Conservation (phyloP, 2,888 invertebrate genomes). For the Nemotelus nigrinus region DNA sequence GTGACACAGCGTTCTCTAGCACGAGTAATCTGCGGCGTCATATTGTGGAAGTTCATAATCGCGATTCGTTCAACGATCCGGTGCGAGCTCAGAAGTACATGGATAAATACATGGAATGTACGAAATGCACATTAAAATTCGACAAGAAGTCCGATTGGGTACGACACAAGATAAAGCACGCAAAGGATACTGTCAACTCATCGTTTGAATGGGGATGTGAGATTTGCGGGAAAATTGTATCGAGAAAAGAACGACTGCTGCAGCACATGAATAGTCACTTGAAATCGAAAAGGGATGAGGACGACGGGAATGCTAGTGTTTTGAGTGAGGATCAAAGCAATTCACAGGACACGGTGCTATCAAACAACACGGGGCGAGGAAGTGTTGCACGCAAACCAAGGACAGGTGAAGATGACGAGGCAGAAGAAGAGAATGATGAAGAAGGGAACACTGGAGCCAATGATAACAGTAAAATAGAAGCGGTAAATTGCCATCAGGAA, state of each 20-base stretch:
- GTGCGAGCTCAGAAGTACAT: conserved; percentile 60
- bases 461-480: neutral
- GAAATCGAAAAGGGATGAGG: conserved; percentile 55
- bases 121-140: conserved; percentile 61
- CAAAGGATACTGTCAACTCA: conserved; percentile 61
- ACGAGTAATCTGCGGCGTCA: conserved; percentile 64
- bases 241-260: conserved; percentile 63
- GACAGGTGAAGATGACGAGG: conserved; percentile 44
- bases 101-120: conserved; percentile 61
- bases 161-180: conserved; percentile 63
- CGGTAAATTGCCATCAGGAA: neutral
- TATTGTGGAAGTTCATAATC: conserved; percentile 63
- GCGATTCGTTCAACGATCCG: conserved; percentile 59
- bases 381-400: conserved; percentile 2
- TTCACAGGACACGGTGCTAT: conserved; percentile 40
- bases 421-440: conserved; percentile 31
- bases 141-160: conserved; percentile 62
- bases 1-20: conserved; percentile 64
- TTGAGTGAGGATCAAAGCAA: conserved; percentile 35
- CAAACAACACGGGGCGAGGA: conserved; percentile 18
- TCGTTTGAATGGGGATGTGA: conserved; percentile 65
- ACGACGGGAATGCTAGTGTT: conserved; percentile 51
- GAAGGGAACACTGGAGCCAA: conserved; percentile 47
- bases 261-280: conserved; percentile 64
- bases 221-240: conserved; percentile 63